phyloP scores from a whole-genome alignment of 1,140 invertebrate species.

The Drosophila ogumai region DNA sequence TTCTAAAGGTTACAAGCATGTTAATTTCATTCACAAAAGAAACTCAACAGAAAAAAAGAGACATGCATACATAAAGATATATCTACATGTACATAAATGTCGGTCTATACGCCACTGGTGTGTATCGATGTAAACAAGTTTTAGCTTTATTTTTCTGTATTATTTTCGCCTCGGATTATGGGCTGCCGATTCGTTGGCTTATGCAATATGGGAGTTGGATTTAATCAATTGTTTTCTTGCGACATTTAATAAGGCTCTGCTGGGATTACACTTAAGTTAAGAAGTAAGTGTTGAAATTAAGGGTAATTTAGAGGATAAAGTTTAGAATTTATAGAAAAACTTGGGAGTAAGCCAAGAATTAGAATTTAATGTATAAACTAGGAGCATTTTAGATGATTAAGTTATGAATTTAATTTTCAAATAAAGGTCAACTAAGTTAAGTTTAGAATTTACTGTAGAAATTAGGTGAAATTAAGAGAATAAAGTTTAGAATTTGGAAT shows the following conservation, averaged over 20 bases:
- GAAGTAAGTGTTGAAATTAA: neutral
- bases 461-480: too few species aligned
- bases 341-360: too few species aligned
- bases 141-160: conserved; percentile 8
- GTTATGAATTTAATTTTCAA: too few species aligned
- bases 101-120: conserved; percentile 19
- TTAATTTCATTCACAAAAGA: conserved; percentile 53
- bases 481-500: too few species aligned
- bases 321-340: too few species aligned
- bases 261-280: too few species aligned
- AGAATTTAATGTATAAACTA: too few species aligned
- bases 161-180: conserved; percentile 13
- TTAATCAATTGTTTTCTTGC: conserved; percentile 15
- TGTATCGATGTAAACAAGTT: conserved; percentile 43
- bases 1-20: conserved; percentile 67
- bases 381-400: too few species aligned
- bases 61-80: conserved; percentile 13
- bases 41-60: conserved; percentile 10
- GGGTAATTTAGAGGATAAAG: neutral
- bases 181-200: conserved; percentile 19
- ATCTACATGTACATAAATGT: conserved; percentile 17
- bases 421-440: too few species aligned
- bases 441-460: neutral
- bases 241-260: neutral
- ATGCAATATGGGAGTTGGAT: conserved; percentile 24